A percentile compares a stretch with the other conserved stretches of the same genome.
Evolutionary conservation across 2,888 invertebrate species (phyloP).

Genomic region (Strigamia maritima): DNA sequence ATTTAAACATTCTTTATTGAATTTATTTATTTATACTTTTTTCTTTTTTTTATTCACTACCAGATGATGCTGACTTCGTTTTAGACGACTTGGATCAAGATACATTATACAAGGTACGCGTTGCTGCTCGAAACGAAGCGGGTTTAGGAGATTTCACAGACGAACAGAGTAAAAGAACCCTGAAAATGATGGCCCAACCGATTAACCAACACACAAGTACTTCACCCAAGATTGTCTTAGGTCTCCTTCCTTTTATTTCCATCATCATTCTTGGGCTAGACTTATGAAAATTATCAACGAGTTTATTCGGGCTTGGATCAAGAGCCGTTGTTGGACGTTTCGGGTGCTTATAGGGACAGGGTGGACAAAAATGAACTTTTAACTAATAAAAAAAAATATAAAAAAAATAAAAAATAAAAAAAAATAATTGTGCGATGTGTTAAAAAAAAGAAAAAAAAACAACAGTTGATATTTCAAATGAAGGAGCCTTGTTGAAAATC

Average conservation of each 20-base stretch:
- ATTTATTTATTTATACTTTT: no score
- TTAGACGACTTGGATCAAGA: neutral
- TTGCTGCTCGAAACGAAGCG: neutral
- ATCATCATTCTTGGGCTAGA: neutral
- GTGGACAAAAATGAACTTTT: neutral
- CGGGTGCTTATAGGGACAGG: slow-evolving; percentile 5
- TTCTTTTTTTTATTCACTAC: neutral
- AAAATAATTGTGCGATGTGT: slow-evolving; percentile 8
- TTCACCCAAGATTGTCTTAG: neutral
- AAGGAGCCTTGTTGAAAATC: neutral
- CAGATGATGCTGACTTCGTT: neutral
- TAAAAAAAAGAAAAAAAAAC: neutral
- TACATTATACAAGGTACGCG: neutral
- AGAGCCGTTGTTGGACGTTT: slow-evolving; percentile 6
- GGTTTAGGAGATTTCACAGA: neutral
- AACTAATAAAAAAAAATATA: neutral
- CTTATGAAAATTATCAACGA: slow-evolving; percentile 4
- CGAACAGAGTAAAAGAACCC: neutral
- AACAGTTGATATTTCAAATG: neutral
- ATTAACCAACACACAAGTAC: neutral
- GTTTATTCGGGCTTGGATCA: neutral
- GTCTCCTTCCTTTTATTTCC: neutral
- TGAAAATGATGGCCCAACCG: neutral
- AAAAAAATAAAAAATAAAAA: neutral
- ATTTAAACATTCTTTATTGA: no score